These are phyloP conservation scores for Thermophis baileyi DNA, from an alignment of 2,113 vertebrate genomes.

Conservation along the genomic window DNA sequence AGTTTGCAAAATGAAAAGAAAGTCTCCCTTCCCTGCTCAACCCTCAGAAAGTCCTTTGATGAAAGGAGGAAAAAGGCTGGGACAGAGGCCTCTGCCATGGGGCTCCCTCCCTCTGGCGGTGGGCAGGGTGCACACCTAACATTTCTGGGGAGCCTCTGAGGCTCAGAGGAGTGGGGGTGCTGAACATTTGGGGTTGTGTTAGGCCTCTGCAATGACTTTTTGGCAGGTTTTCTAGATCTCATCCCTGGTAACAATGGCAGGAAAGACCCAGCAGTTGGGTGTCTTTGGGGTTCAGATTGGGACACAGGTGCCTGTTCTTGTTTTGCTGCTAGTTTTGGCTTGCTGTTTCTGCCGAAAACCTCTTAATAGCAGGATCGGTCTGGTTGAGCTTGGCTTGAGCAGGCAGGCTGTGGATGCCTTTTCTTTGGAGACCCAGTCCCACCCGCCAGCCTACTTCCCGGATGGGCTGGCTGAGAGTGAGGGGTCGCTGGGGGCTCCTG, in stretches of 20 bases:
- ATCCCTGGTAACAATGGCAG: not conserved
- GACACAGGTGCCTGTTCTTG: not conserved
- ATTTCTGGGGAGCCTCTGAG: not conserved
- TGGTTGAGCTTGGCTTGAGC: not conserved
- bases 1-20: slow-evolving; percentile 50
- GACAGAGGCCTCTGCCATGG: too few relatives aligned
- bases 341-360: not conserved
- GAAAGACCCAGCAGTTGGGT: not conserved
- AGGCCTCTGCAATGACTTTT: not conserved
- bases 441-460: not conserved
- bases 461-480: not conserved
- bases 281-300: not conserved
- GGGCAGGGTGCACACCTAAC: not conserved
- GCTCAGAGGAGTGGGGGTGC: not conserved
- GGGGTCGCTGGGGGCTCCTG: not conserved
- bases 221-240: not conserved
- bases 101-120: not conserved
- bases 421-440: not conserved
- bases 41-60: slow-evolving; percentile 33
- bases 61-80: not conserved
- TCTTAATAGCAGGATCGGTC: not conserved
- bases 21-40: slow-evolving; percentile 61
- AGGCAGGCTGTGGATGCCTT: not conserved
- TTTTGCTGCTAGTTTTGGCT: not conserved
- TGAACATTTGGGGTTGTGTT: not conserved